These are phyloP conservation scores for Brachyptera putata DNA, from an alignment of 2,888 invertebrate species.

Conservation along the genomic window DNA sequence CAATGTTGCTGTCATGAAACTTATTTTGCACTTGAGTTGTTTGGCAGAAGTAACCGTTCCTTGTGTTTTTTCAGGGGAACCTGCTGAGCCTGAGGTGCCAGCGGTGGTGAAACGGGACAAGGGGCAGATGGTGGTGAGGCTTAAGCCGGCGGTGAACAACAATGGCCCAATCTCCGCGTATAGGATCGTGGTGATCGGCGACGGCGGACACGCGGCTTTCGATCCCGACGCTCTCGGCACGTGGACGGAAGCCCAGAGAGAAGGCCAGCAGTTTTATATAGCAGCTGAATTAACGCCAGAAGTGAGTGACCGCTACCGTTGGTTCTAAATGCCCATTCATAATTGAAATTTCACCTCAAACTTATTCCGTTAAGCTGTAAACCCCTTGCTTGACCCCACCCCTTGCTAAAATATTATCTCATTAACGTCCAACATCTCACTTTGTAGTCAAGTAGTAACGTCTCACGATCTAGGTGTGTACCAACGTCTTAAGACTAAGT, in stretches of 20 bases:
- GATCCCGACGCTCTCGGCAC: constrained; percentile 58
- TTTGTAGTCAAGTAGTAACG: too few relatives aligned
- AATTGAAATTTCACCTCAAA: too few relatives aligned
- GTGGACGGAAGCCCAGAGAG: constrained; percentile 60
- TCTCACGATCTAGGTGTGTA: too few relatives aligned
- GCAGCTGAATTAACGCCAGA: constrained; percentile 72
- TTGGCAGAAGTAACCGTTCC: too few relatives aligned
- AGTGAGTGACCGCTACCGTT: constrained; percentile 41
- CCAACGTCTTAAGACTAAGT: too few relatives aligned
- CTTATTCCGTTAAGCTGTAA: too few relatives aligned
- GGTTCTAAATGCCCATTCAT: constrained; percentile 1
- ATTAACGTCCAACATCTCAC: too few relatives aligned
- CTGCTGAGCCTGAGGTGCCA: constrained; percentile 63
- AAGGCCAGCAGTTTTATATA: constrained; percentile 74
- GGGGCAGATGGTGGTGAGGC: constrained; percentile 60
- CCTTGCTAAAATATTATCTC: too few relatives aligned
- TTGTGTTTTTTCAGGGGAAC: too few relatives aligned
- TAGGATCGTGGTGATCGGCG: constrained; percentile 67
- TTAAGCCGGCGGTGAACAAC: constrained; percentile 65
- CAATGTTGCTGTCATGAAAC: too few relatives aligned
- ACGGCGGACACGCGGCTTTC: constrained; percentile 54
- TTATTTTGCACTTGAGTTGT: too few relatives aligned
- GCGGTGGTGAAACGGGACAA: constrained; percentile 57
- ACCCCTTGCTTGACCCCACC: too few relatives aligned
- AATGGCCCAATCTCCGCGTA: constrained; percentile 76